A percentile compares a stretch with the other conserved stretches of the same genome.
These are phyloP conservation scores for Corbicula japonica DNA, from an alignment of 2,888 invertebrate genomes.

Conservation along the genomic window DNA sequence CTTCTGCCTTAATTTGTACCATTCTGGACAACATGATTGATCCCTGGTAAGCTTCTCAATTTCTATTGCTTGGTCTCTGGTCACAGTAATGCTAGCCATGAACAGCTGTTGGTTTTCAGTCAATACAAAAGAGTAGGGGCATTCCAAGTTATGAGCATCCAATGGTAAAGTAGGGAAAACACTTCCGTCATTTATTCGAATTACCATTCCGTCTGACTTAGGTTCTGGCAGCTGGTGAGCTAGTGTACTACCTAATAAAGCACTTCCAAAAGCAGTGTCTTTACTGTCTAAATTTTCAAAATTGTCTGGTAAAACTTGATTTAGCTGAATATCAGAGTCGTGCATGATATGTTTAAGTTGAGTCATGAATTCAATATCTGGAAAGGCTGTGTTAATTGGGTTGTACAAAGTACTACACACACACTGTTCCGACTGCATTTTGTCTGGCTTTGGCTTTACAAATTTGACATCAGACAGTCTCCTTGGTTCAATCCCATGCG, in stretches of 20 bases:
- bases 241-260: conserved; percentile 5
- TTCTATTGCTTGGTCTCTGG: not conserved
- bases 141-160: not conserved
- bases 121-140: conserved; percentile 1
- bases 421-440: conserved; percentile 21
- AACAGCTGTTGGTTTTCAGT: conserved; percentile 15
- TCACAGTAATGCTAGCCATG: conserved; percentile 1
- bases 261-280: conserved; percentile 10
- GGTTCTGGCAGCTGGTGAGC: conserved; percentile 20
- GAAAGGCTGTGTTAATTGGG: conserved; percentile 16
- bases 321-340: conserved; percentile 11
- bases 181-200: conserved; percentile 4
- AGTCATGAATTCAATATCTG: conserved; percentile 7
- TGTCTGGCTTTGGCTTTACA: conserved; percentile 2
- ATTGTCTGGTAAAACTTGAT: conserved; percentile 13
- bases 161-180: conserved; percentile 18
- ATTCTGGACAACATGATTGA: conserved; percentile 20
- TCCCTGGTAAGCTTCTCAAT: conserved; percentile 7
- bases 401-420: conserved; percentile 39
- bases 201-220: conserved; percentile 13
- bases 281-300: not conserved
- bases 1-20: conserved; percentile 8
- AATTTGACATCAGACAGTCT: conserved; percentile 2
- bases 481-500: conserved; percentile 21
- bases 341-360: conserved; percentile 11